Evolutionary conservation across 2,797 vertebrate genomes (phyloP), one percentile per base, ranked within the genome.

Genomic region (Fistularia commersonii): DNA sequence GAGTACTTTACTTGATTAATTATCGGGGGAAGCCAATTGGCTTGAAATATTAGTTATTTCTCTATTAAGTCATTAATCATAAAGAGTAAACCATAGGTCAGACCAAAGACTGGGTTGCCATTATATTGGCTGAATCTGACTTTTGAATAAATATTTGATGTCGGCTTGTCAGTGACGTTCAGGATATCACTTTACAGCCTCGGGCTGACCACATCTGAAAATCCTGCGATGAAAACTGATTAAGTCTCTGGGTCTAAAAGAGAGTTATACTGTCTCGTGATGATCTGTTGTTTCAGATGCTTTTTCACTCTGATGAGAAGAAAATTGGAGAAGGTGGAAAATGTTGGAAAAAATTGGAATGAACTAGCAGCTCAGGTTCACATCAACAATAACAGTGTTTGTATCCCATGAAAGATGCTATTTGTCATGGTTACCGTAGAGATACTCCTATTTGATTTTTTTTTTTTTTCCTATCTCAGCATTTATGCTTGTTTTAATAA

Each of bases 1-100:
- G 8, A 12, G 14, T 37, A 54, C 43, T 64, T 51, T 8, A 41
- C 38, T 49, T 58, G 48, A 76, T 76, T 69, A 58, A 69, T 62
- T 63, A 54, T 43, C 31, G 1, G 5, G 40, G 45, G 43, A 45
- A 41, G 60, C 76, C 71, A 68, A 50, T 45, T 69, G 64, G 63
- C 72, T 50, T 38, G 56, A 57, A 54, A 57, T 48, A 42, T 67
- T 50, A 46, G 53, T 55, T 58, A 51, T 72, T 53, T 11, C 48
- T 56, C 40, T 6, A 46, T 12, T 62, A 32, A 45, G 8, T 50
- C 41, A 55, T 74, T 61, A 6, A 51, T 72, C 55, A 68, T 15
- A 11, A 36, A 42, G 39, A 69, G 45, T 48, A 60, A 48, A 71
- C 46, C 11, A 42, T 44, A 11, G 11, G 14, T 64, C 45, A 41